Evolutionary conservation across 2,888 invertebrate species (phyloP), one percentile per base, ranked within the genome.

Genomic region (Luffia ferchaultella): DNA sequence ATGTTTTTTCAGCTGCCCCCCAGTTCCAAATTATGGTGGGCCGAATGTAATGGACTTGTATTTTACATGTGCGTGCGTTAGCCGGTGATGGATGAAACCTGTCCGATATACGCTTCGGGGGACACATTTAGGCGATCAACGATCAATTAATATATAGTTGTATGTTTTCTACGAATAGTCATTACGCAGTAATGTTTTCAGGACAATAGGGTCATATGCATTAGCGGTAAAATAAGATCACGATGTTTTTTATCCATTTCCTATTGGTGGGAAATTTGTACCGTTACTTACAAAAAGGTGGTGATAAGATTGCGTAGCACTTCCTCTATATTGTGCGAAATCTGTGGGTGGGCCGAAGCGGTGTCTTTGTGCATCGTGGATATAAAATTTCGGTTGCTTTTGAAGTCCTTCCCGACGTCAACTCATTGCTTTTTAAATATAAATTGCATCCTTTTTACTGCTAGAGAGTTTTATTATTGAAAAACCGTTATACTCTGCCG

Each of bases 1-100:
- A 80, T 78, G 76, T 78, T 80, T 78, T 42, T 80, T 76, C 68
- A 72, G 70, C 73, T 66, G 69, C 70, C 70, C 72, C 68, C 70
- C 70, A 68, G 72, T 17, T 16, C 42, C 71, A 76, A 82, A 75
- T 78, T 72, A 73, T 71, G 63, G 70, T 68, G 70, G 69, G 60
- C 62, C 63, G 64, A 63, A 63, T 61, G 67, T 82, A 83, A 83
- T 82, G 80, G 82, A 76, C 76, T 65, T 49, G 43, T 49, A 49
- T 43, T 49, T 60, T 60, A 59, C 59, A 57, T 60, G 60, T 70
- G 74, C 77, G 76, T 78, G 79, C 79, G 30, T 12, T 30, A 67
- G 67, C 70, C 62, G 61, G 65, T 76, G 77, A 76, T 80, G 70
- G 73, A 76, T 76, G 74, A 67, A 70, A 72, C 42, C 64, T 62